A percentile compares a stretch with the other conserved stretches of the same genome.
These are phyloP conservation scores for Chironomus tentans DNA, from an alignment of 2,888 invertebrate species.

Conservation along the genomic window DNA sequence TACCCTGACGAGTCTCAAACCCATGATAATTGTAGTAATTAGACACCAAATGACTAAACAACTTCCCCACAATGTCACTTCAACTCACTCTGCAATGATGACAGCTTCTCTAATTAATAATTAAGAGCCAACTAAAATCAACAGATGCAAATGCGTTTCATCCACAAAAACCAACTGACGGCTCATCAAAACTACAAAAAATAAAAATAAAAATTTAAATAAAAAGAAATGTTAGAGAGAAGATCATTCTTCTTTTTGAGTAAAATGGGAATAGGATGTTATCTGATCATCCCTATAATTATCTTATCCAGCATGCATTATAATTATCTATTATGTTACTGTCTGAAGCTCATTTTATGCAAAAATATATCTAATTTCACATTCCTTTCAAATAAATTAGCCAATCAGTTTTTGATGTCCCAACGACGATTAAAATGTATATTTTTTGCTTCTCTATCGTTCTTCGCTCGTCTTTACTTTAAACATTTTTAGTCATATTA, in stretches of 20 bases:
- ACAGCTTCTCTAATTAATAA: no score
- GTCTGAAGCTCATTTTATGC: conserved; percentile 2
- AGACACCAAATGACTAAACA: no score
- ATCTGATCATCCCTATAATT: conserved; percentile 23
- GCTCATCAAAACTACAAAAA: background rate
- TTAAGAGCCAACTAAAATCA: no score
- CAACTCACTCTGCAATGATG: no score
- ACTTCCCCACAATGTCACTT: no score
- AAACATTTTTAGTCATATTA: no score
- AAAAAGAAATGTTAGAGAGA: background rate
- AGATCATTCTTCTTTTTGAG: background rate
- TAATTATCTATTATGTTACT: conserved; percentile 22
- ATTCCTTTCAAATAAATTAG: conserved; percentile 14
- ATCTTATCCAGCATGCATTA: conserved; percentile 15
- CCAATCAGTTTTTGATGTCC: conserved; percentile 8
- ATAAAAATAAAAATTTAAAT: background rate
- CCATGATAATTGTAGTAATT: no score
- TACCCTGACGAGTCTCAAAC: no score
- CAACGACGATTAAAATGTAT: background rate
- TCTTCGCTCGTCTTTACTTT: no score
- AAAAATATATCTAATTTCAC: conserved; percentile 19
- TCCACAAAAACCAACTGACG: no score
- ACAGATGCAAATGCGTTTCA: no score
- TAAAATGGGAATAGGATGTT: background rate
- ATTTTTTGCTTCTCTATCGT: background rate